A percentile compares a stretch with the other conserved stretches of the same genome.
Evolutionary conservation across 1,140 invertebrate species (phyloP).

Genomic region (Brachionus paranguensis): DNA sequence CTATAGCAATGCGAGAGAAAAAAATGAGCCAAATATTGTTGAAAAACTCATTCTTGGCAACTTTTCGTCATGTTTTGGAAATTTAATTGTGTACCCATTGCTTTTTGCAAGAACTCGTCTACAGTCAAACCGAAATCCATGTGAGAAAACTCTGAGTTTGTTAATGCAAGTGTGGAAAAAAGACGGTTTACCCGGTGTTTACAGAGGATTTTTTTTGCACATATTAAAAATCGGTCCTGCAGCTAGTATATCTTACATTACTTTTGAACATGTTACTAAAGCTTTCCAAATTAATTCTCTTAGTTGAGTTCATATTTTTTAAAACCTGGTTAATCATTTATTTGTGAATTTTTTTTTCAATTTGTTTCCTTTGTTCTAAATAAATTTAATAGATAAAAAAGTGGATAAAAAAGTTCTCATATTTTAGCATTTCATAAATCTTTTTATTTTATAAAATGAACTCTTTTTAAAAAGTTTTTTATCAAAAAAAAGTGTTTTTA

Average conservation of each 20-base stretch:
- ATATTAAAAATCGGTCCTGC: conserved; percentile 82
- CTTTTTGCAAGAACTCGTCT: conserved; percentile 25
- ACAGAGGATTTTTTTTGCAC: conserved; percentile 92
- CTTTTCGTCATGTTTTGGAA: conserved; percentile 8
- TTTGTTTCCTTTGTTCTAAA: not conserved
- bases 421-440: not conserved
- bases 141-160: conserved; percentile 59
- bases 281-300: conserved; percentile 2
- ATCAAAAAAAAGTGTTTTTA: not conserved
- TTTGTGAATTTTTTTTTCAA: not conserved
- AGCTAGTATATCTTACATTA: conserved; percentile 94
- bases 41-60: conserved; percentile 35
- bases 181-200: conserved; percentile 83
- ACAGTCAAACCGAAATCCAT: conserved; percentile 24
- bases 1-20: conserved; percentile 9
- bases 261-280: conserved; percentile 68
- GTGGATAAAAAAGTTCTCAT: not conserved
- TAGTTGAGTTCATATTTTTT: not conserved
- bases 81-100: conserved; percentile 37
- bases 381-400: not conserved
- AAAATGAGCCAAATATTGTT: not conserved
- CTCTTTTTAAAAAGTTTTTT: not conserved
- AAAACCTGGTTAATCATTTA: not conserved
- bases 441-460: no score
- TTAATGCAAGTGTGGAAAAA: conserved; percentile 76